These are phyloP conservation scores for Drosophila aff. DNA, from an alignment of 1,140 invertebrate species.

Conservation along the genomic window DNA sequence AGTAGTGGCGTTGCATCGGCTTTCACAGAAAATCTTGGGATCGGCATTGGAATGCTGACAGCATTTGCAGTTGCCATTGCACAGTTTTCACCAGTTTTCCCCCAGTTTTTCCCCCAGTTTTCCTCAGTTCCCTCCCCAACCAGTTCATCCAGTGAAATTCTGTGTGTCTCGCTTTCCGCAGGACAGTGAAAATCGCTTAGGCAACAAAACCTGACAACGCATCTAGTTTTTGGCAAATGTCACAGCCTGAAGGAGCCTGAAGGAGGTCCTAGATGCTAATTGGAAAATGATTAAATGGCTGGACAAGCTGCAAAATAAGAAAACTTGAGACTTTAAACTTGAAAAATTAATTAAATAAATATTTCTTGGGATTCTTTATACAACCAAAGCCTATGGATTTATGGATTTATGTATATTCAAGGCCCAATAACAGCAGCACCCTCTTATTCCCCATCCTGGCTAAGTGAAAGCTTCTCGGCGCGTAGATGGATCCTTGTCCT, in stretches of 20 bases:
- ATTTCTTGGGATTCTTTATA: too few species aligned
- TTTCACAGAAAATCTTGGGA: slow-evolving; percentile 25
- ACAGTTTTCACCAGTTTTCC: slow-evolving; percentile 6
- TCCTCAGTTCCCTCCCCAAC: too few species aligned
- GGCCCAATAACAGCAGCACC: slow-evolving; percentile 1
- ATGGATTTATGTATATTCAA: slow-evolving; percentile 20
- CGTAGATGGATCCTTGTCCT: slow-evolving; percentile 44
- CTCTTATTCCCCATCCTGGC: too few species aligned
- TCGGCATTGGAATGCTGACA: slow-evolving; percentile 33
- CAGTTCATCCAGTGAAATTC: slow-evolving; percentile 12
- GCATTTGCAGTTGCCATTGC: slow-evolving; percentile 9
- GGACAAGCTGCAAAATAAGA: slow-evolving; percentile 6
- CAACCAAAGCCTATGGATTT: not conserved
- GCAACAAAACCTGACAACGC: slow-evolving; percentile 47
- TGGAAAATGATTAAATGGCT: slow-evolving; percentile 37
- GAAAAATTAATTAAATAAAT: slow-evolving; percentile 2
- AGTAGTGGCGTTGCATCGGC: slow-evolving; percentile 11
- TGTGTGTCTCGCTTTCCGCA: not conserved
- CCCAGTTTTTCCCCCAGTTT: too few species aligned
- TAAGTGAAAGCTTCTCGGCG: slow-evolving; percentile 5
- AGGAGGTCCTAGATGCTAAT: slow-evolving; percentile 23
- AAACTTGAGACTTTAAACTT: not conserved
- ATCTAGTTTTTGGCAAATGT: slow-evolving; percentile 31
- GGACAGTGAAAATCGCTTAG: slow-evolving; percentile 55
- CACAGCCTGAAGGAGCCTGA: not conserved